Evolutionary conservation across 2,888 invertebrate genomes (phyloP), one percentile per base, ranked within the genome.

Genomic region (Hylaea fasciaria): DNA sequence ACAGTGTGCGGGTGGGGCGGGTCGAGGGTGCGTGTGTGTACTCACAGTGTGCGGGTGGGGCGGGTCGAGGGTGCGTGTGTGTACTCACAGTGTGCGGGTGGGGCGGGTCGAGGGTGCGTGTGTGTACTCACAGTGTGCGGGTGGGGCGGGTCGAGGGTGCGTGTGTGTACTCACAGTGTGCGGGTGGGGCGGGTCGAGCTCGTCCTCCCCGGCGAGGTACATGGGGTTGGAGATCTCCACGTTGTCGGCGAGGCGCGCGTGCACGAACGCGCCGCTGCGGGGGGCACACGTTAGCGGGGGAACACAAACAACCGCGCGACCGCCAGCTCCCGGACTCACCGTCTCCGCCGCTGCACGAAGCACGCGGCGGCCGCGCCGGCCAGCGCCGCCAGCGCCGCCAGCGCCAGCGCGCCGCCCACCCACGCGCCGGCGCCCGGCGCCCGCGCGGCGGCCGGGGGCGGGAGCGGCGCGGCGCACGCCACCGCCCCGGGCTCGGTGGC

Each of bases 171-270:
- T 56, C 22, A 57, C 53, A 12, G 54, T 4, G 63, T 63, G 60
- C 57, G 62, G 61, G 50, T 72, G 32, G 3, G 3, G 72, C 54
- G 76, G 71, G 50, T 69, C 69, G 12, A 53, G 28, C 71, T 96
- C 96, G 65, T 93, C 93, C 76, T 95, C 95, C 62, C 95, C 95
- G 57, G 93, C 93, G 74, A 96, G 94, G 87, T 96, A 97, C 95
- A 97, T 97, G 29, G 97, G 97, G 93, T 97, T 97, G 80, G 92
- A 95, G 77, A 96, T 96, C 93, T 96, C 97, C 78, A 97, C 96
- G 86, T 96, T 96, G 87, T 97, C 97, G 60, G 96, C 94, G 76
- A 97, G 94, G 11, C 97, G 93, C 62, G 96, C 95, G 90, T 97
- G 97, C 71, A 95, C 94, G 82, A 97, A 97, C 51, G 95, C 94